Conservation (phyloP, 2,113 vertebrate species). For the Mungos mungo region DNA sequence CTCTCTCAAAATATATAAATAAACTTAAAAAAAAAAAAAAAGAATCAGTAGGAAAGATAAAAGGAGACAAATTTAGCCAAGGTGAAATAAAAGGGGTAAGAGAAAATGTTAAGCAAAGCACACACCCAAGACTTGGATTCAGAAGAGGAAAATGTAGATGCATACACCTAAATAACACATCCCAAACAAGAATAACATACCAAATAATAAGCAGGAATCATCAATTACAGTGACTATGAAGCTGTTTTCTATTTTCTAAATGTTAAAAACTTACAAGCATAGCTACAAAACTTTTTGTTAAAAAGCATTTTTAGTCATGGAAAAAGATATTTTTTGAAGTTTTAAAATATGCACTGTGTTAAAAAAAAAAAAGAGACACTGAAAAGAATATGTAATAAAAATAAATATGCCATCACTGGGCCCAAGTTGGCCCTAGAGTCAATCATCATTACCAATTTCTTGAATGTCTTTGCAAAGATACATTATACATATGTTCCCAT, state of each 20-base stretch:
- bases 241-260: not conserved
- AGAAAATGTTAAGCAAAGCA: constrained; percentile 20
- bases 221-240: not conserved
- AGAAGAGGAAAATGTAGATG: not conserved
- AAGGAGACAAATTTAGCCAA: not conserved
- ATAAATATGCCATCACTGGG: not conserved
- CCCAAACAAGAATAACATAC: not conserved
- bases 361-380: not conserved
- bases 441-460: not conserved
- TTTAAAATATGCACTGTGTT: not conserved
- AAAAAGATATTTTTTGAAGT: not conserved
- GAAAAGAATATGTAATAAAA: not conserved
- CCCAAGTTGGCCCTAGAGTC: not conserved
- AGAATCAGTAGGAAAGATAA: not conserved
- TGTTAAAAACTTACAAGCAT: not conserved
- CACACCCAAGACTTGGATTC: not conserved
- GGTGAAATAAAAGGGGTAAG: not conserved
- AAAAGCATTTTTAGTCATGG: not conserved
- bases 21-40: not conserved
- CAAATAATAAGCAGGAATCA: not conserved
- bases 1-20: too few species aligned
- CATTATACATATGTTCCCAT: not conserved
- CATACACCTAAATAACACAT: not conserved
- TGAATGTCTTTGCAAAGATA: constrained; percentile 6
- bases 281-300: not conserved